These are phyloP conservation scores for Eurypyga helias DNA, from an alignment of 2,113 vertebrate genomes.

Conservation along the genomic window DNA sequence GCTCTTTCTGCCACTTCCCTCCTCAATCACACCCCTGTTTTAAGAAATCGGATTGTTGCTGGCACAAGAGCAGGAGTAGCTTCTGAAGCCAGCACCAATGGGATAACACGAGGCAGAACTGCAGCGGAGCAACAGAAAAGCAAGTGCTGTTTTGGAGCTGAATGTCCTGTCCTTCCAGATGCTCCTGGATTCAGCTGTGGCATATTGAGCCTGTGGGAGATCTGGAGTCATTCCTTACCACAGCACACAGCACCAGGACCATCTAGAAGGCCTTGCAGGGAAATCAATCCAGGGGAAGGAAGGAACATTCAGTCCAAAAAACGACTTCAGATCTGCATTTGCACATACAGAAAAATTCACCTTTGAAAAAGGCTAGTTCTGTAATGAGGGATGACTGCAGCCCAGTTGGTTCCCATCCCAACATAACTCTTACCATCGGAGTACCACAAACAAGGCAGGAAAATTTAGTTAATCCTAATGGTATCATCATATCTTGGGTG, in stretches of 20 bases:
- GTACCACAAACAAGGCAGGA: not conserved
- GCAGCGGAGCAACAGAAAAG: not conserved
- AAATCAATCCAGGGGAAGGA: not conserved
- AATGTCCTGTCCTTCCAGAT: not conserved
- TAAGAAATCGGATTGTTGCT: not conserved
- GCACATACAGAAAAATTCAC: not conserved
- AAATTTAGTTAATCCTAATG: not conserved
- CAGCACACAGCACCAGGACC: not conserved
- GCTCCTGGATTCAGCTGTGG: not conserved
- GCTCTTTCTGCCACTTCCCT: not conserved
- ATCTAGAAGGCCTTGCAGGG: not conserved
- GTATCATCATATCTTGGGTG: not conserved
- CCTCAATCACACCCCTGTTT: not conserved
- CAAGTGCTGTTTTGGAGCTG: not conserved
- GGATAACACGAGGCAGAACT: not conserved
- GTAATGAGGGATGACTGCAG: not conserved
- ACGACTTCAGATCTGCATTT: not conserved
- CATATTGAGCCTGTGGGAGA: not conserved
- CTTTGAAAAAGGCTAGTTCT: not conserved
- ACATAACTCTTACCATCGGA: not conserved
- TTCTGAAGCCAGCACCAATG: not conserved
- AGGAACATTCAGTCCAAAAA: not conserved
- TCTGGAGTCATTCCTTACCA: not conserved
- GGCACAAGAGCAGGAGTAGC: not conserved
- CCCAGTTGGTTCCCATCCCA: not conserved